Base-by-base conservation (phyloP, 2,888 invertebrate species). In the Encarsia formosa region DNA sequence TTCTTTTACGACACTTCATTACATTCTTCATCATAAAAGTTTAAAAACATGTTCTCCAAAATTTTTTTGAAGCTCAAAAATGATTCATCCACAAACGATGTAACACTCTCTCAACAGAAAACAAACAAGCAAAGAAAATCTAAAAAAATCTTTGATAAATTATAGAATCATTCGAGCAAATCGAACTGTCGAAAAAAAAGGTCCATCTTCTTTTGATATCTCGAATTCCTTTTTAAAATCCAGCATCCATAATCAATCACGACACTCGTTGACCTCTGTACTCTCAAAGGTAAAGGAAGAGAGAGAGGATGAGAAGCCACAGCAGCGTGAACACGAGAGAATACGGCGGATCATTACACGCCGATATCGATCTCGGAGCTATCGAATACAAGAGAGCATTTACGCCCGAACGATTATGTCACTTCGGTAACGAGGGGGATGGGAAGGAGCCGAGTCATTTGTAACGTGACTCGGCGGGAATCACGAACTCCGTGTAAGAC, bases 381-480 rank as follows among this genome's bases (percentile, higher is more conserved):
- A n/a, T 29, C 23, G 45, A 53, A 51, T 53, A 51, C 41, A 54
- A 54, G 52, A n/a, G n/a, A 57, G 55, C 60, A 59, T 61, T n/a
- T 59, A 59, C 61, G 58, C 58, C 63, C 61, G 61, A 65, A 67
- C 64, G 69, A 72, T 72, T 70, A 72, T 69, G 68, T 70, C 70
- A 69, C 65, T 68, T 64, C 52, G 65, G 65, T 68, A 72, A 70
- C 68, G 64, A 72, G 71, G n/a, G n/a, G n/a, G n/a, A 63, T 66
- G 65, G 66, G 66, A 68, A 68, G 64, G 59, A 60, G 63, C 44
- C 38, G 56, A 65, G 65, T 70, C 66, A 69, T 71, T 70, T 71
- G 71, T 70, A 70, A 72, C 67, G 63, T 72, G 73, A 72, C 68
- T 67, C 64, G 59, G 64, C 69, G 59, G 62, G 69, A 71, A 71